Percentiles rank a stretch among this genome's conserved stretches.
Conservation (phyloP, 2,113 vertebrate genomes). For the Aspidoscelis tigris region DNA sequence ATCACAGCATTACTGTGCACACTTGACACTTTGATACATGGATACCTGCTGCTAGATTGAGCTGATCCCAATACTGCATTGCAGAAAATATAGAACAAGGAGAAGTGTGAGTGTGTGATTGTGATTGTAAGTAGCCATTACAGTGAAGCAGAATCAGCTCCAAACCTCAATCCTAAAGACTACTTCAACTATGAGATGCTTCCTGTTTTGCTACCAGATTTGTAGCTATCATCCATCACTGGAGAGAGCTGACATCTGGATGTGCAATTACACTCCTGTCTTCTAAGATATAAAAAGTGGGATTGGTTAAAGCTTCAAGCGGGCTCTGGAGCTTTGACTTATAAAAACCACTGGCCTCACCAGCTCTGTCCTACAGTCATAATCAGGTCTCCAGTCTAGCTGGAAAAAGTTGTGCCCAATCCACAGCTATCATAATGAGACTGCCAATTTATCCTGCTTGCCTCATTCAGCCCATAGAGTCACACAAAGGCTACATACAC, state of each 20-base stretch:
- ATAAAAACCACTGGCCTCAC: constrained; percentile 5
- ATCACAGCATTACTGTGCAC: not conserved
- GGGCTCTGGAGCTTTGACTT: not conserved
- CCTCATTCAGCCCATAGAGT: not conserved
- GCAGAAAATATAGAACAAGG: not conserved
- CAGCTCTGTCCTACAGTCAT: not conserved
- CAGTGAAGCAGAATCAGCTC: not conserved
- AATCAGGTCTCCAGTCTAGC: not conserved
- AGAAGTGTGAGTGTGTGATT: not conserved
- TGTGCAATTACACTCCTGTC: not conserved
- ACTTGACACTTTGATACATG: not conserved
- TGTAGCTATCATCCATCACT: not conserved
- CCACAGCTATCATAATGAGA: not conserved
- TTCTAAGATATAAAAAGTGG: not conserved
- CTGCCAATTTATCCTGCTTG: constrained; percentile 9
- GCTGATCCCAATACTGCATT: not conserved
- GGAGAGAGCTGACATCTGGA: constrained; percentile 10
- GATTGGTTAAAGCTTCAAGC: constrained; percentile 1
- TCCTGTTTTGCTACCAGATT: constrained; percentile 16
- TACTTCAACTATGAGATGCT: not conserved
- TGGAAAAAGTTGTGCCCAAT: not conserved
- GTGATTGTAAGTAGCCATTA: not conserved
- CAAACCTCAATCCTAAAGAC: constrained; percentile 1
- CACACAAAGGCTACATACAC: not conserved
- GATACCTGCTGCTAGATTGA: not conserved